Base-by-base conservation (phyloP, 2,888 invertebrate genomes). In the Watsonalla binaria region DNA sequence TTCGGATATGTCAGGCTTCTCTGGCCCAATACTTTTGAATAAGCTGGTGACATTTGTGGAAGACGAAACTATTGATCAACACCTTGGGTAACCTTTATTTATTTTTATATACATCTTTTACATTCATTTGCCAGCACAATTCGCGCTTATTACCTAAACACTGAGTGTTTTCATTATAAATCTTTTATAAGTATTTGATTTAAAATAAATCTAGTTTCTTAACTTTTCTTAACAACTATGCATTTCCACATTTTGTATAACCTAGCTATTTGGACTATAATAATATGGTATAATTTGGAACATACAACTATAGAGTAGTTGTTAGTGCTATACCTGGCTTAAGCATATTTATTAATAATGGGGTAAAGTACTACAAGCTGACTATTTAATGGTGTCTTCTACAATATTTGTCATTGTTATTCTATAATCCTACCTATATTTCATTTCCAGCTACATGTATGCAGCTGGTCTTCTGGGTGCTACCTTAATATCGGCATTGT, bases 11-110 rank as follows among this genome's bases (percentile, higher is more conserved):
- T 92, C 95, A 4, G 95, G 95, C 0, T 99, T 99, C 86, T 95
- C 95, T 15, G 97, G 97, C 0, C 99, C 99, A 0, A 83, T 99
- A 56, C 86, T 99, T 39, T 91, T 99, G 0, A 97, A 97, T 74
- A 93, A 92, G 71, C 89, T 99, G 35, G 94, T 99, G 2, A 88
- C 92, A 33, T 97, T 94, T 76, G 94, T 97, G 57, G 95, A 97
- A 79, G 93, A 94, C 66, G 92, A 92, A 64, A 89, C 91, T 35
- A 94, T 95, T 65, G 93, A 94, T 61, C 82, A 93, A 54, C 92
- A 91, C 70, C 68, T 82, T 94, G 74, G 95, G 96, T 96, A 90
- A 91, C 80, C 68, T 52, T 46, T 42, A 5, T 11, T 42, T 42
- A 4, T 51, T n/a, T 14, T 14, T 52, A 15, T 54, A 33, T 39